phyloP scores from a whole-genome alignment of 2,888 invertebrate genomes.

The Drosophila barbarae region DNA sequence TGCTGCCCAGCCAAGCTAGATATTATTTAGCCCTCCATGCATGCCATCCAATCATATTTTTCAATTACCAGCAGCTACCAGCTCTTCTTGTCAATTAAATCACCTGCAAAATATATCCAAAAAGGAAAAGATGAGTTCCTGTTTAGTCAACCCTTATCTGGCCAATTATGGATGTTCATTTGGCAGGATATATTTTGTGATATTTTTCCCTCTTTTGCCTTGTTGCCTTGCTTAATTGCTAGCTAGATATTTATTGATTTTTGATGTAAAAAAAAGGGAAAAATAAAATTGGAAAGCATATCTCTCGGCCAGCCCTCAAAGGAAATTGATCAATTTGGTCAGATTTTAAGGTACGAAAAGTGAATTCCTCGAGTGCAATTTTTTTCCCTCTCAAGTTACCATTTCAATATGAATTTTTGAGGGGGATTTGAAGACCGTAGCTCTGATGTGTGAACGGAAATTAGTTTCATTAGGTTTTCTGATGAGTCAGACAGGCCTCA shows the following conservation, averaged over 20 bases:
- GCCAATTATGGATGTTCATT: constrained; percentile 47
- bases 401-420: constrained; percentile 13
- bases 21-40: constrained; percentile 6
- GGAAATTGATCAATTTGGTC: constrained; percentile 37
- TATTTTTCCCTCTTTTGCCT: constrained; percentile 6
- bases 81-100: constrained; percentile 36
- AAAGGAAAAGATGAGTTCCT: constrained; percentile 17
- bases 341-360: constrained; percentile 8
- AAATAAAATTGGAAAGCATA: constrained; percentile 21
- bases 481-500: constrained; percentile 14
- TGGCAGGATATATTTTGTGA: constrained; percentile 32
- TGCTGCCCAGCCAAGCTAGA: constrained; percentile 1
- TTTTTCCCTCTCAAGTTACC: constrained; percentile 11
- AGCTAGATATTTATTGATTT: constrained; percentile 29
- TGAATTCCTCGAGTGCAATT: background rate
- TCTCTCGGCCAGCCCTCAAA: constrained; percentile 9
- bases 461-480: constrained; percentile 45
- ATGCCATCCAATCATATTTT: constrained; percentile 25
- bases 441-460: constrained; percentile 39
- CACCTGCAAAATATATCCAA: constrained; percentile 20
- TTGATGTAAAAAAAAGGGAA: background rate
- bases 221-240: constrained; percentile 22
- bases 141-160: constrained; percentile 21
- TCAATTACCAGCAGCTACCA: constrained; percentile 37
- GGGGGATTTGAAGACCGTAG: background rate